These are phyloP conservation scores for Ennomos fuscantarius DNA, from an alignment of 2,888 invertebrate species.

Conservation along the genomic window DNA sequence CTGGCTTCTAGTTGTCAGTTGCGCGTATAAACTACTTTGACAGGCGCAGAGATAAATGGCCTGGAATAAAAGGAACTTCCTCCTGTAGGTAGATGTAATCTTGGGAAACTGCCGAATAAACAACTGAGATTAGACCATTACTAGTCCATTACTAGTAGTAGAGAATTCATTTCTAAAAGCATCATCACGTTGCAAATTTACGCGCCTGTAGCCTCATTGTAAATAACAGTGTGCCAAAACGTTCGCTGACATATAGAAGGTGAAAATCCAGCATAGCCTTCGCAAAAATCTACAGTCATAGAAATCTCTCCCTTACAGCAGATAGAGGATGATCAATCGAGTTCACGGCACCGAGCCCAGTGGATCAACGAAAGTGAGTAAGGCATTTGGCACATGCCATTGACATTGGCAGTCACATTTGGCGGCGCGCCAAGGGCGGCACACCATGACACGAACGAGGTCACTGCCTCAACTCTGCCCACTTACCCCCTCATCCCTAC, in stretches of 20 bases:
- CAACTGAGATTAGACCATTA: background rate
- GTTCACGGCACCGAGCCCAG: conserved; percentile 28
- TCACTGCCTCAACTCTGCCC: conserved; percentile 49
- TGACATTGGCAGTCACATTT: conserved; percentile 71
- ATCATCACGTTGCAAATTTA: no score
- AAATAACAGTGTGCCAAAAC: no score
- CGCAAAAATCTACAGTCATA: background rate
- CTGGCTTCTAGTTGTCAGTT: conserved; percentile 17
- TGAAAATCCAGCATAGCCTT: no score
- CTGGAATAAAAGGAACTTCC: conserved; percentile 16
- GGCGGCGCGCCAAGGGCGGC: conserved; percentile 58
- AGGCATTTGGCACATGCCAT: conserved; percentile 64
- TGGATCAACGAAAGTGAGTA: conserved; percentile 50
- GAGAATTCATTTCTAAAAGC: no score
- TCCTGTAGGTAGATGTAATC: conserved; percentile 14
- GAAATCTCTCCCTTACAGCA: background rate
- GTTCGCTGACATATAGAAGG: no score
- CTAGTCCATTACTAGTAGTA: no score
- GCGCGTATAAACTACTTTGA: conserved; percentile 24
- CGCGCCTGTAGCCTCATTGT: no score
- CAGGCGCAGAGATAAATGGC: conserved; percentile 29
- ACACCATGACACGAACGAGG: conserved; percentile 59
- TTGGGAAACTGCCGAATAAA: conserved; percentile 16
- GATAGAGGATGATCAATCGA: conserved; percentile 23
- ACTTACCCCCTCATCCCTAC: conserved; percentile 29